Evolutionary conservation across 92 coral and sea anemone genomes (phyloP).

Genomic region (Epizoanthus ramosus): DNA sequence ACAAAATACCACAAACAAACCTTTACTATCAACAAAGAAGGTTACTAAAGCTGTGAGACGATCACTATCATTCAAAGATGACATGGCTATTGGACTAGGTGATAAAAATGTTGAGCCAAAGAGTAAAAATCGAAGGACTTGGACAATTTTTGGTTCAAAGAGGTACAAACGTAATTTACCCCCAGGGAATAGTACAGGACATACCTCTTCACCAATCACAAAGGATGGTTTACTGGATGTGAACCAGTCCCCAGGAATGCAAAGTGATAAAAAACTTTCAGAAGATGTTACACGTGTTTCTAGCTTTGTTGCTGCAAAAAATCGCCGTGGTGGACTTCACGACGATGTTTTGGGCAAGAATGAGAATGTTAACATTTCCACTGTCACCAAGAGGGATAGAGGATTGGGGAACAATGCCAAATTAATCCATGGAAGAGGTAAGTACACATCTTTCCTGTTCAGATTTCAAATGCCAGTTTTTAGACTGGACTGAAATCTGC

Average conservation of each 20-base stretch:
- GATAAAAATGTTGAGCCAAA: conserved; percentile 62
- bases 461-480: too few relatives aligned
- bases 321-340: conserved; percentile 69
- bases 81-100: conserved; percentile 63
- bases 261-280: background rate
- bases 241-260: conserved; percentile 11
- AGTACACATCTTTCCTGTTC: background rate
- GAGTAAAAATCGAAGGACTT: conserved; percentile 65
- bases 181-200: background rate
- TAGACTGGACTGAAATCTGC: too few relatives aligned
- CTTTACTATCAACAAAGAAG: conserved; percentile 6
- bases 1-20: conserved; percentile 28
- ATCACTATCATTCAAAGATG: conserved; percentile 70
- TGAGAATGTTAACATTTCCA: conserved; percentile 39
- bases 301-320: conserved; percentile 43
- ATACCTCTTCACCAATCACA: conserved; percentile 9
- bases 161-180: conserved; percentile 48
- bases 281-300: conserved; percentile 27
- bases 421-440: conserved; percentile 1
- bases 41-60: conserved; percentile 41
- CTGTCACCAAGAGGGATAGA: conserved; percentile 39
- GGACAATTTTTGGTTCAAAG: conserved; percentile 75
- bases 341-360: conserved; percentile 48
- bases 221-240: conserved; percentile 21
- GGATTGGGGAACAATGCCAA: background rate